These are phyloP conservation scores for Amblyjoppa proteus DNA, from an alignment of 2,888 invertebrate genomes.

Conservation along the genomic window DNA sequence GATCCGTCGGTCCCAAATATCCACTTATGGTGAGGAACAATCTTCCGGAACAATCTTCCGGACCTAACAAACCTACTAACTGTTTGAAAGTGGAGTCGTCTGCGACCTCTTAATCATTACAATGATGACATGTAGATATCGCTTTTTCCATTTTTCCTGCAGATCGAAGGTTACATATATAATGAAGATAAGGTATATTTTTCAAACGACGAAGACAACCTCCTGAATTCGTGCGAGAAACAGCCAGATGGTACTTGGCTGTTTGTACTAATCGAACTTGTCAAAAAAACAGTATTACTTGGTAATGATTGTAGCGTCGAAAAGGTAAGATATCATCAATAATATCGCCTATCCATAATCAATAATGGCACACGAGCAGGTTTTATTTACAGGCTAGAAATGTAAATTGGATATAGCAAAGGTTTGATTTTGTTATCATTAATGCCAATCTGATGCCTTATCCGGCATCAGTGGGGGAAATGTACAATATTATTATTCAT, in stretches of 20 bases:
- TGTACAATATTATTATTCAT: no score
- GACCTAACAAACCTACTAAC: background rate
- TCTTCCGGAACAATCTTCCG: background rate
- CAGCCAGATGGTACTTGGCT: background rate
- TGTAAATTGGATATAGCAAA: background rate
- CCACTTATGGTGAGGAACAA: background rate
- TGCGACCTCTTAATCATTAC: background rate
- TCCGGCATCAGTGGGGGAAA: background rate
- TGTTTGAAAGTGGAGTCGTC: background rate
- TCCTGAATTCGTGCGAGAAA: background rate
- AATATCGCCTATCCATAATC: background rate
- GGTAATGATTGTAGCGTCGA: background rate
- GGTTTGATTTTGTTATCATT: background rate
- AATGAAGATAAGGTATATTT: background rate
- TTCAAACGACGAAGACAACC: accelerated
- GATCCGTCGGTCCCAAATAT: background rate
- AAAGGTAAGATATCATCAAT: background rate
- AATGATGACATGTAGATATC: background rate
- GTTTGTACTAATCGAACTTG: background rate
- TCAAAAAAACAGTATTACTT: background rate
- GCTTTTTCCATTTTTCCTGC: background rate
- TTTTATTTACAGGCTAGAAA: background rate
- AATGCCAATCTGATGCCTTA: background rate
- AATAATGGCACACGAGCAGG: background rate
- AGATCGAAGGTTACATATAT: background rate